Conservation (phyloP, 2,888 invertebrate genomes). For the Lymantria monacha region DNA sequence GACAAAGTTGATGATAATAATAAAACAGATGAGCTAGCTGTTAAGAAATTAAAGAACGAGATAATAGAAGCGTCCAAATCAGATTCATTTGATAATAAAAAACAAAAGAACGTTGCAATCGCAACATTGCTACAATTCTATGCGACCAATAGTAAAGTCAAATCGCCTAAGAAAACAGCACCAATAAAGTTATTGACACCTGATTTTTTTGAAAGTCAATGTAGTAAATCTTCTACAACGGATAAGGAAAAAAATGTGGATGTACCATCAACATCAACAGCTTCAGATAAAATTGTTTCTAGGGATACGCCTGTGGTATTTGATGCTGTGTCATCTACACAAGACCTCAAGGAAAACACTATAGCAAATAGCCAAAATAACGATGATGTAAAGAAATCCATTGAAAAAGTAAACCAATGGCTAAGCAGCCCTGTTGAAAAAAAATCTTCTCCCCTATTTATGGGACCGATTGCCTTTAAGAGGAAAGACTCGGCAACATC, state of each 20-base stretch:
- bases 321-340: not conserved
- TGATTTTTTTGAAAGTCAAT: slow-evolving; percentile 37
- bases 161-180: slow-evolving; percentile 3
- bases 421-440: slow-evolving; percentile 22
- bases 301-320: not conserved
- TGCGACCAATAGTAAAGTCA: slow-evolving; percentile 17
- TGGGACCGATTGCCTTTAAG: slow-evolving; percentile 39
- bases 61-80: slow-evolving; percentile 41
- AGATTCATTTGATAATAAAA: slow-evolving; percentile 37
- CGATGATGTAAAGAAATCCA: slow-evolving; percentile 31
- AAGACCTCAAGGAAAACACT: not conserved
- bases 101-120: slow-evolving; percentile 56
- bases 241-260: not conserved
- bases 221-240: not conserved
- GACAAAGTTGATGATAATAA: not conserved
- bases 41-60: slow-evolving; percentile 34
- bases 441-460: slow-evolving; percentile 16
- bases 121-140: slow-evolving; percentile 50
- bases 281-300: not conserved
- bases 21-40: slow-evolving; percentile 8
- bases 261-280: not conserved
- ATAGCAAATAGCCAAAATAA: not conserved
- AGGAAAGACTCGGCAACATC: slow-evolving; percentile 29
- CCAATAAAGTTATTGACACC: slow-evolving; percentile 48
- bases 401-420: slow-evolving; percentile 49